Percentiles rank a stretch among this genome's conserved stretches.
These are phyloP conservation scores for Iphiclides podalirius DNA, from an alignment of 2,888 invertebrate genomes.

Conservation along the genomic window DNA sequence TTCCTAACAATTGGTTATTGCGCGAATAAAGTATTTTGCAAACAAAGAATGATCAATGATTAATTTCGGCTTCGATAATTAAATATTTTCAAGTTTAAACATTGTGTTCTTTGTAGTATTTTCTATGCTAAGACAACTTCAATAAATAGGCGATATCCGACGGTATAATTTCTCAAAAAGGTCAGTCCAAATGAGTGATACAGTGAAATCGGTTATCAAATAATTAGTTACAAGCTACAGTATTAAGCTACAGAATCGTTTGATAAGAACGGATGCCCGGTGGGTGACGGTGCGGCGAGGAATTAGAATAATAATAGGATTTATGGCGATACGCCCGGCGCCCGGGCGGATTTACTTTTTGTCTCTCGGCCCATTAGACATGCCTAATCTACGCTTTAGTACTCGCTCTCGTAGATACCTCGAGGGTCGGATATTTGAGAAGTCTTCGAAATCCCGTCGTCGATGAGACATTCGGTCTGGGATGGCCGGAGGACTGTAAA, in stretches of 20 bases:
- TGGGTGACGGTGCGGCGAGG: slow-evolving; percentile 24
- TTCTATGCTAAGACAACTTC: no score
- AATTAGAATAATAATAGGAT: slow-evolving; percentile 45
- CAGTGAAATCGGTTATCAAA: slow-evolving; percentile 9
- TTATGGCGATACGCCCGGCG: slow-evolving; percentile 43
- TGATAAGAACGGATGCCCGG: slow-evolving; percentile 26
- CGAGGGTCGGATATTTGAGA: slow-evolving; percentile 4
- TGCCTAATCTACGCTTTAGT: slow-evolving; percentile 38
- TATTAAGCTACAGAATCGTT: slow-evolving; percentile 9
- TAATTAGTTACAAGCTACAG: slow-evolving; percentile 17
- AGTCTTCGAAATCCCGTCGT: slow-evolving; percentile 1
- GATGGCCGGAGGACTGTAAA: no score
- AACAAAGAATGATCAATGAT: no score
- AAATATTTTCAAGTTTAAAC: no score
- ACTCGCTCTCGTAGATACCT: slow-evolving; percentile 6
- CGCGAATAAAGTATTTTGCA: no score
- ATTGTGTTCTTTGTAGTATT: no score
- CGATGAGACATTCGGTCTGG: no score
- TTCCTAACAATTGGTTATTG: no score
- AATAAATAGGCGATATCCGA: no score
- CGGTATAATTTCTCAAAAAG: no score
- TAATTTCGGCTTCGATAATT: no score
- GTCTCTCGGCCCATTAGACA: slow-evolving; percentile 37
- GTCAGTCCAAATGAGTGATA: not conserved
- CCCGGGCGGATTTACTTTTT: slow-evolving; percentile 47